Evolutionary conservation across 2,797 vertebrate genomes (phyloP).

Genomic region (Centroberyx gerrardi): DNA sequence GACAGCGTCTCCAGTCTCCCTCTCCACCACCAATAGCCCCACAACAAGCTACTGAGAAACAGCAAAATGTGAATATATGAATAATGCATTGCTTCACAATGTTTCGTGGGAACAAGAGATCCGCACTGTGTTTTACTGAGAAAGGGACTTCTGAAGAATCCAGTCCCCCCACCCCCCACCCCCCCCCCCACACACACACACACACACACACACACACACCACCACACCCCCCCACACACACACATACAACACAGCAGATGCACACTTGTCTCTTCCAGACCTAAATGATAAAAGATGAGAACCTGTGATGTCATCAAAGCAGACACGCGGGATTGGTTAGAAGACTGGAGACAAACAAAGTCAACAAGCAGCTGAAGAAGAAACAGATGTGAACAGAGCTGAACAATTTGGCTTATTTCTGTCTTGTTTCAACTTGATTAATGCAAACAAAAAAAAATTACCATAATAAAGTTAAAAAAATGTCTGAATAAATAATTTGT

Average conservation of each 20-base stretch:
- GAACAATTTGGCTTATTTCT: not conserved
- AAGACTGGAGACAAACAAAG: conserved; percentile 7
- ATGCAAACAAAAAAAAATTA: no score
- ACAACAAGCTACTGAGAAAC: conserved; percentile 64
- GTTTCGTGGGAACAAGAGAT: conserved; percentile 50
- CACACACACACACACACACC: conserved; percentile 25
- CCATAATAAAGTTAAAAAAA: no score
- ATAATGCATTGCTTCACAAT: conserved; percentile 68
- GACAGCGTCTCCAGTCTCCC: no score
- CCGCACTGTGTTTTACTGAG: not conserved
- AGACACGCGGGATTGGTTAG: not conserved
- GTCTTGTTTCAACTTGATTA: not conserved
- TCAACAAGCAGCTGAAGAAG: conserved; percentile 12
- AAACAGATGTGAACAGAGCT: conserved; percentile 11
- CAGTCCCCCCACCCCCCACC: not conserved
- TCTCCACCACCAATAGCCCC: not conserved
- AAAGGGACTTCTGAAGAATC: no score
- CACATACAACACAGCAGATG: conserved; percentile 23
- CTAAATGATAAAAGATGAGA: conserved; percentile 2
- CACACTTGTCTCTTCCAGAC: conserved; percentile 19
- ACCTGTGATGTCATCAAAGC: conserved; percentile 3
- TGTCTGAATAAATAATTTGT: no score
- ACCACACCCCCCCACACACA: conserved; percentile 23
- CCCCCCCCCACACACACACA: conserved; percentile 11
- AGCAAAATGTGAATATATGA: conserved; percentile 70